A percentile compares a stretch with the other conserved stretches of the same genome.
Conservation (phyloP, 2,113 vertebrate genomes). For the Sinocyclocheilus grahami region DNA sequence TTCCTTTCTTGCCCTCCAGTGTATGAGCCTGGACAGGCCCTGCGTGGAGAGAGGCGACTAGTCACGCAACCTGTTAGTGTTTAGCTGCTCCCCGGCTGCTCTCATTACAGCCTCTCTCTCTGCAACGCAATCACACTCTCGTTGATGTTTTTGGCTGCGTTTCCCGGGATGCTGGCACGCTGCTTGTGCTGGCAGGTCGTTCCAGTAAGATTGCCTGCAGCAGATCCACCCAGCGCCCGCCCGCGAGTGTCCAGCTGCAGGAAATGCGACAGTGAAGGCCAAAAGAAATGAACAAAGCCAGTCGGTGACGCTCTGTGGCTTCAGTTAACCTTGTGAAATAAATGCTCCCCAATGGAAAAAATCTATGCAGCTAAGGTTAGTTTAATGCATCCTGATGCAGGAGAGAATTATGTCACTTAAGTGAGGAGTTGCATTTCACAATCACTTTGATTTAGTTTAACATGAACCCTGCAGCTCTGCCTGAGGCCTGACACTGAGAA, state of each 20-base stretch:
- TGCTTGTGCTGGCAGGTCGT: constrained; percentile 31
- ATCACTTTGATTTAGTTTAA: neutral
- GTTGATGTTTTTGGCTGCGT: constrained; percentile 70
- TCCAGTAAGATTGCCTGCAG: constrained; percentile 40
- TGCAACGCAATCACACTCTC: constrained; percentile 69
- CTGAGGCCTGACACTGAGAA: constrained; percentile 19
- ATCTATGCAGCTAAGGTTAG: neutral
- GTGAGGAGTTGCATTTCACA: neutral
- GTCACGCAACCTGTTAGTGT: constrained; percentile 75
- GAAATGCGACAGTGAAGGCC: constrained; percentile 63
- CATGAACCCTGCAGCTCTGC: constrained; percentile 15
- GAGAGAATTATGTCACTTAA: constrained; percentile 22
- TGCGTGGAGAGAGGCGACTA: constrained; percentile 61
- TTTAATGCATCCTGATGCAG: neutral
- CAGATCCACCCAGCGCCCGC: constrained; percentile 28
- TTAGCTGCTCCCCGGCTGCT: constrained; percentile 66
- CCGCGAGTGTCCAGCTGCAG: constrained; percentile 42
- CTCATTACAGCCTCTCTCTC: constrained; percentile 72
- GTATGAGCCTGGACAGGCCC: constrained; percentile 68
- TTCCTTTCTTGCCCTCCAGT: constrained; percentile 76
- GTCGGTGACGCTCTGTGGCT: neutral
- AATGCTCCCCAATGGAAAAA: neutral
- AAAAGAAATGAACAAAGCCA: constrained; percentile 60
- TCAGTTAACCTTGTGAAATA: neutral
- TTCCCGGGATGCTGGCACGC: constrained; percentile 56